A percentile compares a stretch with the other conserved stretches of the same genome.
These are phyloP conservation scores for Corythornis cristatus DNA, from an alignment of 2,113 vertebrate species.

Conservation along the genomic window DNA sequence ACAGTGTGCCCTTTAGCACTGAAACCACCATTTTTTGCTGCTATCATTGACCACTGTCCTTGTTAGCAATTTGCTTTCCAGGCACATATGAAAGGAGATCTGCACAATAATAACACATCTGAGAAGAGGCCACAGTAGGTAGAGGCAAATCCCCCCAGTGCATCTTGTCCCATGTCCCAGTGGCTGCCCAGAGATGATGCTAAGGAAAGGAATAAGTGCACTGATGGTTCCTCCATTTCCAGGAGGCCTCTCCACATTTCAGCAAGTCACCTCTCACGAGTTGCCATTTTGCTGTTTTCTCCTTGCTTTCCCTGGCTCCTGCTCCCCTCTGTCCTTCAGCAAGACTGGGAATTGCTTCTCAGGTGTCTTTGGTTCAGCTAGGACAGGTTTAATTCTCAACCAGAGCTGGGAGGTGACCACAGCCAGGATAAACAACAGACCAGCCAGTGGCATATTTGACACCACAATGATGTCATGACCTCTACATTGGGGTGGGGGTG, in stretches of 20 bases:
- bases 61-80: neutral
- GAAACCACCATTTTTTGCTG: neutral
- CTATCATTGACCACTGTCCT: neutral
- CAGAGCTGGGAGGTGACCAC: no score
- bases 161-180: neutral
- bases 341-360: neutral
- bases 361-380: no score
- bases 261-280: neutral
- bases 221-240: accelerated
- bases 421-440: no score
- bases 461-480: no score
- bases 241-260: accelerated
- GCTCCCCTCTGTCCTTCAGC: neutral
- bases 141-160: neutral
- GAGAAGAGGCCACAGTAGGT: neutral
- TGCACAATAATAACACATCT: neutral
- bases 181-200: neutral
- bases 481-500: no score
- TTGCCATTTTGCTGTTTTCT: neutral
- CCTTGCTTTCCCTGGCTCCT: neutral
- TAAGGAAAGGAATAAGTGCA: neutral
- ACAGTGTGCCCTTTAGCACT: neutral
- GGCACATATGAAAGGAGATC: neutral
- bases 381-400: no score
- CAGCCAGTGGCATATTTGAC: no score